Base-by-base conservation (phyloP, 2,113 vertebrate genomes). In the Lanius ludovicianus region DNA sequence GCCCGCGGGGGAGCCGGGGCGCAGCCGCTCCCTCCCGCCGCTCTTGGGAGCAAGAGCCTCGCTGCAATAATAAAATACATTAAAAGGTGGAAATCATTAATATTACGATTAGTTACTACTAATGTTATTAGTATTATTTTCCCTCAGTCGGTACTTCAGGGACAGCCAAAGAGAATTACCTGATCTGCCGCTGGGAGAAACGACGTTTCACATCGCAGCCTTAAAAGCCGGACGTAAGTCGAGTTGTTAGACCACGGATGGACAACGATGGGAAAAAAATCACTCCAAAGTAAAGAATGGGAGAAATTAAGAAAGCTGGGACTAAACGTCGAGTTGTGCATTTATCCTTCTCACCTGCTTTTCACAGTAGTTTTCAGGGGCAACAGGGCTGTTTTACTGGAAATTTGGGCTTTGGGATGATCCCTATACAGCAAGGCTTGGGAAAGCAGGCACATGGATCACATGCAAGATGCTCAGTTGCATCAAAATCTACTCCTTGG, bases 21-120 rank as follows among this genome's bases (percentile, higher is more conserved):
- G 18, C 23, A 20, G 64, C n/a, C 17, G 21, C 14, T 14, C 5
- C n/a, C n/a, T 1, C 27, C 23, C 46, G 64, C 60, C 41, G 9
- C 63, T 0, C 46, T 16, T 2, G 39, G 18, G 4, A 3, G 25
- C 19, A 0, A 4, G 30, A 56, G 25, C 44, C 6, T 6, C 0
- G 5, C 6, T 6, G 7, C 33, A 1, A 0, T 6, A 7, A 6
- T 5, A 1, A 10, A 10, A 11, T 1, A 8, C 28, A 6, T 3
- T 7, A 21, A 44, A 6, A 5, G 19, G 13, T 2, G 4, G 33
- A 4, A 30, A 21, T 9, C 1, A 7, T 8, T 14, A 2, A 5
- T 11, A 4, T 3, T 15, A 2, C 13, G 1, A 5, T 20, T 17
- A 13, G 27, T 16, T 17, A 18, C 11, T 5, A 1, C 25, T 21